These are phyloP conservation scores for Entomobrya multifasciata DNA, from an alignment of 2,888 invertebrate genomes.

Conservation along the genomic window DNA sequence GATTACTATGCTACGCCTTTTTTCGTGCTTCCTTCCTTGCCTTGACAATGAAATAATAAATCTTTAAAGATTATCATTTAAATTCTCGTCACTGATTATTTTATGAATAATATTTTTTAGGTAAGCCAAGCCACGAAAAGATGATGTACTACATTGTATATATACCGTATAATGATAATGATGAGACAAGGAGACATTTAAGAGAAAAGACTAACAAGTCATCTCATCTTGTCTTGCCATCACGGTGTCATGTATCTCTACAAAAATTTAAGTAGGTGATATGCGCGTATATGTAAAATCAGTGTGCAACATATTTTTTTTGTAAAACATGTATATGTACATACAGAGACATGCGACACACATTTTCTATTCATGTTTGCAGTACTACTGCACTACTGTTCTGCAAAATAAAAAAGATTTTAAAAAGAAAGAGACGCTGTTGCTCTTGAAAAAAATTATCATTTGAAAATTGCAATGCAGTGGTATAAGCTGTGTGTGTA, in stretches of 20 bases:
- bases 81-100: conserved; percentile 27
- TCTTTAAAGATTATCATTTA: conserved; percentile 29
- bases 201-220: conserved; percentile 45
- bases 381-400: not conserved
- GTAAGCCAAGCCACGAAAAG: not conserved
- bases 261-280: conserved; percentile 41
- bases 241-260: conserved; percentile 49
- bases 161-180: not conserved
- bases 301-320: conserved; percentile 21
- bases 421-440: not conserved
- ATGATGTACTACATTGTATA: not conserved
- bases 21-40: conserved; percentile 35
- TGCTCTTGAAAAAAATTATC: conserved; percentile 24
- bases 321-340: conserved; percentile 16
- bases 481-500: not conserved
- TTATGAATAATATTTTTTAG: not conserved
- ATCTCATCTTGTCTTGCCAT: not conserved
- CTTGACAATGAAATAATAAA: conserved; percentile 68
- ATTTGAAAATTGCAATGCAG: conserved; percentile 30
- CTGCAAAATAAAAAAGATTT: not conserved
- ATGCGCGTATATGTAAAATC: conserved; percentile 3
- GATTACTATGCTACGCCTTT: conserved; percentile 36
- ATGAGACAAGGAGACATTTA: not conserved
- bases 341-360: conserved; percentile 33
- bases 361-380: not conserved